Percentiles rank a stretch among this genome's conserved stretches.
These are phyloP conservation scores for Decapterus maruadsi DNA, from an alignment of 2,797 vertebrate species.

Conservation along the genomic window DNA sequence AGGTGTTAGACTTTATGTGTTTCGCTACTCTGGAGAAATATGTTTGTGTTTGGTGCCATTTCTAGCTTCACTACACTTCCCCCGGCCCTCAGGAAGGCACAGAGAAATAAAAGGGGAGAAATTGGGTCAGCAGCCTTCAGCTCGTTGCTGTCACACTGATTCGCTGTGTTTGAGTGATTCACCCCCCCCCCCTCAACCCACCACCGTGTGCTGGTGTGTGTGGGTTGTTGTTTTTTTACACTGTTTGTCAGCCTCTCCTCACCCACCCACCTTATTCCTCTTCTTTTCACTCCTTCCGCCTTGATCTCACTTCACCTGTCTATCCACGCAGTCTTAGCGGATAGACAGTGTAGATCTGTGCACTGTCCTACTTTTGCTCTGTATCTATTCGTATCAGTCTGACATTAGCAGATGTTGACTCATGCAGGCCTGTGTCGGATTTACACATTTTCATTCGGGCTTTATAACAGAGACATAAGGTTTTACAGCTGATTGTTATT, in stretches of 20 bases:
- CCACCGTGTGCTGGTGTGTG: conserved; percentile 22
- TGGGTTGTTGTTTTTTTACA: conserved; percentile 25
- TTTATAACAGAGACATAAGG: not conserved
- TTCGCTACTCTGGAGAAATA: conserved; percentile 9
- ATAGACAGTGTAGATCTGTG: conserved; percentile 23
- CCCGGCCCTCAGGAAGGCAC: conserved; percentile 25
- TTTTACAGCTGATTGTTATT: conserved; percentile 2
- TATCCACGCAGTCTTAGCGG: conserved; percentile 11
- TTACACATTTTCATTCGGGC: conserved; percentile 29
- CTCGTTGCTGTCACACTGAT: conserved; percentile 60
- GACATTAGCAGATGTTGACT: conserved; percentile 33
- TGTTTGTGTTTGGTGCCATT: conserved; percentile 24
- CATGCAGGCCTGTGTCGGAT: conserved; percentile 15
- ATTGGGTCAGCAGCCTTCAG: conserved; percentile 69
- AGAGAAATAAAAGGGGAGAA: conserved; percentile 43
- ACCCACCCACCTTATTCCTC: conserved; percentile 47
- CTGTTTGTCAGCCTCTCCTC: conserved; percentile 27
- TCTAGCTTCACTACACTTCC: conserved; percentile 3
- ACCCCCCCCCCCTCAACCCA: not conserved
- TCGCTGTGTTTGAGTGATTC: conserved; percentile 58
- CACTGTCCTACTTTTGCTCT: conserved; percentile 56
- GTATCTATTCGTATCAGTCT: conserved; percentile 13
- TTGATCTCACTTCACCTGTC: conserved; percentile 50
- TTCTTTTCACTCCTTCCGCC: conserved; percentile 30
- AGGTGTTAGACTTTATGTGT: not conserved